phyloP scores from a whole-genome alignment of 37 sponge, comb jelly and placozoan species.

The Halisarca cf. caerulea region DNA sequence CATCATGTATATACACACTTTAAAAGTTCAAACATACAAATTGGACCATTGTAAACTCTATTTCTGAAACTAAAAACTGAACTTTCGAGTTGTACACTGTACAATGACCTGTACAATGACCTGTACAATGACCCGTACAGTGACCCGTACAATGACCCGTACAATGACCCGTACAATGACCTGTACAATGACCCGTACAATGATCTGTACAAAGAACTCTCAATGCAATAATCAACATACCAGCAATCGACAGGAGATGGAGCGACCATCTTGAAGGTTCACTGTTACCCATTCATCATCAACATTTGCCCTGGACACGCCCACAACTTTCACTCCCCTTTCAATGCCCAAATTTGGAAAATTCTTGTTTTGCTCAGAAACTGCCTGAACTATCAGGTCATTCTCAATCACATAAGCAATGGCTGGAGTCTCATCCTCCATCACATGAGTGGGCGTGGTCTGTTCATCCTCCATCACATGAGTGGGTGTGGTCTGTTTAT shows the following conservation, averaged over 20 bases:
- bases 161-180: no score
- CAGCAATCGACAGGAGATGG: not conserved
- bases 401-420: slow-evolving; percentile 84
- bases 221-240: no score
- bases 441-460: not conserved
- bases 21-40: no score
- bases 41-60: no score
- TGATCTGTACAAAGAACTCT: no score
- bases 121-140: no score
- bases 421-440: not conserved
- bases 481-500: not conserved
- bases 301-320: not conserved
- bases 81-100: no score
- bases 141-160: no score
- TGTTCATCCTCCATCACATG: not conserved
- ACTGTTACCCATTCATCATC: slow-evolving; percentile 5
- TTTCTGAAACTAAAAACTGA: no score
- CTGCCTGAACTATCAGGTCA: slow-evolving; percentile 43
- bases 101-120: no score
- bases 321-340: slow-evolving; percentile 27
- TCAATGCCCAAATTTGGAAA: slow-evolving; percentile 38
- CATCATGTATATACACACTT: no score
- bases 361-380: slow-evolving; percentile 14
- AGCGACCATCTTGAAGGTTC: not conserved
- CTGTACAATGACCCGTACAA: no score